Evolutionary conservation across 1,140 invertebrate genomes (phyloP), one percentile per base, ranked within the genome.

Genomic region (Pinna nobilis): DNA sequence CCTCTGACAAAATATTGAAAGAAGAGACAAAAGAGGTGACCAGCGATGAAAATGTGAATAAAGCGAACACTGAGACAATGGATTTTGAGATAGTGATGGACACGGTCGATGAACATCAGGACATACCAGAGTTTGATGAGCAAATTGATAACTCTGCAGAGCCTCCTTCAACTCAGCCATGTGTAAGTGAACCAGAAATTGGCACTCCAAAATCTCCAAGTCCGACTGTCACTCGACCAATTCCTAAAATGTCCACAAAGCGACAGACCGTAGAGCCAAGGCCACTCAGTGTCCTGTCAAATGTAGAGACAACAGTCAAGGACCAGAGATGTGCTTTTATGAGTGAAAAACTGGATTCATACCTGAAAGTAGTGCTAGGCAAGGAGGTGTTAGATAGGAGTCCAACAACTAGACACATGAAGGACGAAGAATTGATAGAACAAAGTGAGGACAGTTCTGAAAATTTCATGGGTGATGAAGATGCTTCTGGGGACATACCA

Each of bases 291-390:
- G 57, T 75, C 2, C 49, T 75, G 11, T 39, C 33, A 25, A 37
- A 28, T 20, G 33, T 68, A 3, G 73, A 75, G 51, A 47, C 32
- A 23, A 60, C 64, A 53, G 49, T 47, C 3, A 57, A 47, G 39
- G 66, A 75, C n/a, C 49, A 49, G 11, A 49, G 65, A 9, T 57
- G 35, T 23, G 73, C 67, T 35, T 75, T 75, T 23, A 57, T 28
- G 23, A 75, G 73, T 55, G 49, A 57, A 50, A 20, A n/a, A 15
- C 28, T 75, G 9, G 61, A 75, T 50, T 49, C 51, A 5, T 75
- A 64, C 33, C 53, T 75, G 13, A n/a, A 65, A 39, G 32, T 60
- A 7, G 47, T 20, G 33, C 41, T 13, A 33, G 59, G 20, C 28
- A 57, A 23, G 39, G 44, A 37, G 18, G 39, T 59, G 23, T 32